Evolutionary conservation across 1,140 invertebrate species (phyloP), one percentile per base, ranked within the genome.

Genomic region (Vollenhovia emeryi): DNA sequence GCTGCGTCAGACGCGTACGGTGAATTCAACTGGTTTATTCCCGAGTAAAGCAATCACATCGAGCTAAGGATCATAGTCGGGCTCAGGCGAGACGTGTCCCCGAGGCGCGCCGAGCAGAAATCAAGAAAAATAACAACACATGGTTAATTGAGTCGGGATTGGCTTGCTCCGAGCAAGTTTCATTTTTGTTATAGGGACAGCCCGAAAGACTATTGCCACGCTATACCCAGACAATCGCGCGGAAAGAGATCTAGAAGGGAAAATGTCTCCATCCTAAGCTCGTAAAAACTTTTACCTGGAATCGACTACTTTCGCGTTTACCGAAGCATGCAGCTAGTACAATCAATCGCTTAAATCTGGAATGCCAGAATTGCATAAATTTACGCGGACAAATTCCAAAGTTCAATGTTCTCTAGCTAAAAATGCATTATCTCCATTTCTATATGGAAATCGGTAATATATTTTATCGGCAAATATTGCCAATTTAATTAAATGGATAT

Each of bases 111-210:
- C 21, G 18, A 5, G 48, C 36, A 69, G 27, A 75, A 83, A 74
- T 83, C 69, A 50, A 36, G 79, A 52, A 83, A 60, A 74, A 60
- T 50, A 83, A 75, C 60, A 40, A 79, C 36, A 69, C 60, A 13
- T 68, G 36, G 60, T 30, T 85, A 85, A 85, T 62, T 85, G 75
- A 85, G 27, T 62, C n/a, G 40, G 45, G 27, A 85, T 15, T 45
- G 13, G 21, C 7, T 60, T 21, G 9, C 48, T 69, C 66, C 40
- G 33, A 21, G 30, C 45, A 6, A 50, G 40, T 27, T 60, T 55
- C 9, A 68, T 30, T 62, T 80, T 36, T 62, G 43, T 60, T 24
- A 71, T 50, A 64, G 8, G 45, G 13, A 36, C 55, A 68, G n/a
- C 6, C 24, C 8, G 36, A 80, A 69, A 3, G 50, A 13, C 9